These are phyloP conservation scores for Mus musculus DNA, from an alignment of 2,113 vertebrate genomes.

Conservation along the genomic window GRCm39 chr2:102390501-102391000, in stretches of 20 bases:
- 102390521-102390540: background rate
- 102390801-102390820: background rate
- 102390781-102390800: background rate
- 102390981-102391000: background rate
- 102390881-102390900: background rate
- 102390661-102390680: background rate
- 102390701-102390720: background rate
- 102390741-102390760: background rate
- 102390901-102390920: background rate
- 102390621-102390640: background rate
- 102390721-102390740: background rate
- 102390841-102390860: background rate
- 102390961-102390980: too few relatives aligned
- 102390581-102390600: background rate
- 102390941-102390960: background rate
- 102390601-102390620: background rate
- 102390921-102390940: background rate
- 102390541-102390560: background rate
- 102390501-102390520: background rate
- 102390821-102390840: background rate
- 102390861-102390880: background rate
- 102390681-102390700: background rate
- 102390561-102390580: background rate
- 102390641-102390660: background rate
- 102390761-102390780: background rate